Conservation (phyloP, 2,888 invertebrate species). For the Ptilodon capucinus region DNA sequence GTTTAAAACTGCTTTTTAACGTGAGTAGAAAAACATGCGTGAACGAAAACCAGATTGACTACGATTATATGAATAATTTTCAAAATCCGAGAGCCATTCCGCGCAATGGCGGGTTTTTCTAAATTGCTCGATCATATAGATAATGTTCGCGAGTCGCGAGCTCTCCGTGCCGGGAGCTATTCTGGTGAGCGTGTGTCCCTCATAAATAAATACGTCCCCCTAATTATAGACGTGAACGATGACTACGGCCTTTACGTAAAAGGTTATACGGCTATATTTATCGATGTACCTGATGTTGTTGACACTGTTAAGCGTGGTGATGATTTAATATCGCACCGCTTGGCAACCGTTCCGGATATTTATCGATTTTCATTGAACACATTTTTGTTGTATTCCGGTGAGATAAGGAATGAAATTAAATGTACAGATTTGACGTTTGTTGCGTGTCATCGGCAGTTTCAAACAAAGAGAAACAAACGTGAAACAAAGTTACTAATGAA, state of each 20-base stretch:
- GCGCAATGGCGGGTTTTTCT: slow-evolving; percentile 16
- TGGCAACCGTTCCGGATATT: slow-evolving; percentile 28
- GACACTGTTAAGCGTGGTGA: slow-evolving; percentile 34
- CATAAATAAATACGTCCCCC: slow-evolving; percentile 59
- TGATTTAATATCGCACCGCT: slow-evolving; percentile 31
- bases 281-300: slow-evolving; percentile 28
- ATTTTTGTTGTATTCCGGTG: slow-evolving; percentile 21
- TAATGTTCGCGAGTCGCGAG: slow-evolving; percentile 57
- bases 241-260: slow-evolving; percentile 28
- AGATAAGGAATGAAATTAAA: slow-evolving; percentile 6
- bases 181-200: slow-evolving; percentile 43
- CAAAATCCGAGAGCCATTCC: slow-evolving; percentile 12
- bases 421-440: no score
- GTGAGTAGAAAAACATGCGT: slow-evolving; percentile 12
- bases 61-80: slow-evolving; percentile 16
- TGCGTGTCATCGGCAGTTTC: no score
- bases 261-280: slow-evolving; percentile 32
- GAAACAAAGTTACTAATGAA: no score
- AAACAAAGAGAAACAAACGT: no score
- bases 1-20: not conserved
- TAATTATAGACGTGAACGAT: slow-evolving; percentile 52
- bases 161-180: slow-evolving; percentile 52
- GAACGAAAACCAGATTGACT: slow-evolving; percentile 10
- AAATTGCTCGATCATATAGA: slow-evolving; percentile 25
- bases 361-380: slow-evolving; percentile 25